A percentile compares a stretch with the other conserved stretches of the same genome.
phyloP scores from a whole-genome alignment of 2,888 invertebrate species.

The Chalcis sispes region DNA sequence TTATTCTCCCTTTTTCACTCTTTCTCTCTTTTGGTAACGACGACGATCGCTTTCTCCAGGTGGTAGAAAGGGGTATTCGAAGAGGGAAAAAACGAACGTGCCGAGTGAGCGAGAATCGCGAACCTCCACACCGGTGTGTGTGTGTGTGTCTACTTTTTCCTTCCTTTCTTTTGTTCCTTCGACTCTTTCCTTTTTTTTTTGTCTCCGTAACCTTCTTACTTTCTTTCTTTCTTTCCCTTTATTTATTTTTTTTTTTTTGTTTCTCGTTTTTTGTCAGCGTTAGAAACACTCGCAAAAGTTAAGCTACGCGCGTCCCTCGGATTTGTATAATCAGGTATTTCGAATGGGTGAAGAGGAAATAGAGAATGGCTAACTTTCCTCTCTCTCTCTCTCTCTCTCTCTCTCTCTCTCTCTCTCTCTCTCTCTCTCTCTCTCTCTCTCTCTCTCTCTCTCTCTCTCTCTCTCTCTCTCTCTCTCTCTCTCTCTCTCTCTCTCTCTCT shows the following conservation, averaged over 20 bases:
- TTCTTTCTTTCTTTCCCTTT: no score
- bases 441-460: no score
- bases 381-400: no score
- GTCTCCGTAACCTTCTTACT: conserved; percentile 2
- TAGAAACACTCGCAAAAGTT: conserved; percentile 29
- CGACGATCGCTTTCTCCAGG: conserved; percentile 45
- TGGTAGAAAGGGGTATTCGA: background rate
- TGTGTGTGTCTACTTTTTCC: no score
- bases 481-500: no score
- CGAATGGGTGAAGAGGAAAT: conserved; percentile 22
- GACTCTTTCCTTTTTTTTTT: no score
- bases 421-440: no score
- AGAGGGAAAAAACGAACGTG: conserved; percentile 42
- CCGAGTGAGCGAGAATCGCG: conserved; percentile 51
- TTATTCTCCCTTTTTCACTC: background rate
- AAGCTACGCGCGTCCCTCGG: conserved; percentile 5
- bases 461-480: no score
- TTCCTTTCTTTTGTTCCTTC: background rate
- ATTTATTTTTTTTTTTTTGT: no score
- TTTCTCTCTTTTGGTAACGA: conserved; percentile 33
- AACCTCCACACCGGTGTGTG: no score
- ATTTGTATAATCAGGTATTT: conserved; percentile 48
- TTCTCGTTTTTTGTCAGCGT: conserved; percentile 23
- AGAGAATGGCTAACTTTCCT: background rate
- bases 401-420: no score